Base-by-base conservation (phyloP, 1,140 invertebrate genomes). In the Fopius arisanus region DNA sequence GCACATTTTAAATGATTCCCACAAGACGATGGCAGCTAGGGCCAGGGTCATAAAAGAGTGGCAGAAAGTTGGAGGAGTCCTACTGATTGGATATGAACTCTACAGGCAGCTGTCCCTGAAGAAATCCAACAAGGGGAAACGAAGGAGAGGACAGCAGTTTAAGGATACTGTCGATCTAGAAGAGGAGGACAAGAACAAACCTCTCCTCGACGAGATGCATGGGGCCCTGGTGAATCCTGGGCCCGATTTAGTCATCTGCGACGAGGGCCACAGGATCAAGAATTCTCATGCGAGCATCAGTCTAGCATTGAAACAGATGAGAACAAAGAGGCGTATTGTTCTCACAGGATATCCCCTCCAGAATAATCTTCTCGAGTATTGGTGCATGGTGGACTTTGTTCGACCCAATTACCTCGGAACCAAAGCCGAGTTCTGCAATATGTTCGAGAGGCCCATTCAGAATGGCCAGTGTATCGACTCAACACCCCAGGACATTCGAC, bases 81-180 rank as follows among this genome's bases (percentile, higher is more conserved):
- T 99, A 9, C 89, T 99, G 74, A 97, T 99, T 82, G 98, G 98
- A 4, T 99, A 99, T 86, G 98, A 99, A 89, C 91, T 99, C 82
- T 99, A 97, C 84, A 90, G 95, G 7, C 91, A 98, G 71, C 88
- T 98, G 31, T 96, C 95, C 74, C 89, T 96, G 77, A 94, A 94
- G 80, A 93, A 94, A 16, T 81, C 87, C 0, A 85, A 85, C 26
- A 88, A 88, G 72, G 84, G 82, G 3, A 88, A 88, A 67, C 74
- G 86, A 28, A 86, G 85, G 80, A 84, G 86, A 3, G 86, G 86
- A 1, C 86, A 88, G 29, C 80, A 84, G 4, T 83, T 84, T 6
- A 88, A 88, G 26, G 86, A 88, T 40, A 79, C 81, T 0, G 82
- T 84, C 23, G 90, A 92, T 40, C 86, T 90, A 26, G 90, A 92